Percentiles rank a stretch among this genome's conserved stretches.
These are phyloP conservation scores for Archilochus colubris DNA, from an alignment of 2,113 vertebrate species.

Conservation along the genomic window DNA sequence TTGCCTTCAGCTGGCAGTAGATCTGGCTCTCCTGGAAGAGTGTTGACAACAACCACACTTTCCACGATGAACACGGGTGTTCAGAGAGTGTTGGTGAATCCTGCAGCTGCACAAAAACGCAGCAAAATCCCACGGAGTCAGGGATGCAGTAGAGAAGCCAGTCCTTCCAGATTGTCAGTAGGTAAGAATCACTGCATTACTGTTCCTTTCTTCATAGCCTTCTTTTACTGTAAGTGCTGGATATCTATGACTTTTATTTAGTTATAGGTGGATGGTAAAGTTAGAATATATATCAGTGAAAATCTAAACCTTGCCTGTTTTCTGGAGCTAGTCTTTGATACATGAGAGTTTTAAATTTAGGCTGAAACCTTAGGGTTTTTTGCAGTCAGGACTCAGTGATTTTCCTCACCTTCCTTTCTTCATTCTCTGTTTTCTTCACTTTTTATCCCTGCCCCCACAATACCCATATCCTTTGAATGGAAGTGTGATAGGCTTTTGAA, in stretches of 20 bases:
- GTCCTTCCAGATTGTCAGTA: slow-evolving; percentile 92
- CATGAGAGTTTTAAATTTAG: background rate
- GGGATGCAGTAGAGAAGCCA: slow-evolving; percentile 95
- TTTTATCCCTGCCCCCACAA: background rate
- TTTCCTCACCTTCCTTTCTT: background rate
- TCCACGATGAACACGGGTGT: slow-evolving; percentile 90
- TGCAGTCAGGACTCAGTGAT: background rate
- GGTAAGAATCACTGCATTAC: slow-evolving; percentile 78
- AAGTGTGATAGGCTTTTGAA: background rate
- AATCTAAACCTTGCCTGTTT: background rate
- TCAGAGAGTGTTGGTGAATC: slow-evolving; percentile 85
- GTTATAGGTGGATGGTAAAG: background rate
- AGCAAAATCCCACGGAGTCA: slow-evolving; percentile 97
- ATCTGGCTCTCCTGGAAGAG: slow-evolving; percentile 94
- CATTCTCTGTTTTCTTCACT: background rate
- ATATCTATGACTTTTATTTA: background rate
- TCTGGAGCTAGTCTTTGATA: background rate
- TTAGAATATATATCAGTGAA: accelerated
- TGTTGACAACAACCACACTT: slow-evolving; percentile 90
- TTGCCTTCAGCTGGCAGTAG: slow-evolving; percentile 90
- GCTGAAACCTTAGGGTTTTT: background rate
- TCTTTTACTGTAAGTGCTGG: background rate
- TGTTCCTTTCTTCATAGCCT: background rate
- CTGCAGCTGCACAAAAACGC: slow-evolving; percentile 83
- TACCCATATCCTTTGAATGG: background rate